Evolutionary conservation across 2,888 invertebrate genomes (phyloP), one percentile per base, ranked within the genome.

Genomic region (Leptopterna dolabrata): DNA sequence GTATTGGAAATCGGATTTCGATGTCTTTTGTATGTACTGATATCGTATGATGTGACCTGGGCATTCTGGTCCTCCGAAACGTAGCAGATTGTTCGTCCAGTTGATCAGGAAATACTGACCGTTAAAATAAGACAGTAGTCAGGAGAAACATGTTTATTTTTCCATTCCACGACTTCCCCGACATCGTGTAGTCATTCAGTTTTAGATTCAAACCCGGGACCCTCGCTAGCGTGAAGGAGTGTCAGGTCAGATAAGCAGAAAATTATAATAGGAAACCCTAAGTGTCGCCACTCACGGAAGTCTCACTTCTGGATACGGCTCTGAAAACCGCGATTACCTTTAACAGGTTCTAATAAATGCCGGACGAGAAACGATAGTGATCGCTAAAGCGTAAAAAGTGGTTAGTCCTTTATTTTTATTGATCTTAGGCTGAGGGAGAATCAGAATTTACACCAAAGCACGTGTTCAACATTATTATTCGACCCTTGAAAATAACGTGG

Each of bases 271-370:
- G 41, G 41, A n/a, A 41, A n/a, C 51, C 36, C 71, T 84, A 43
- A 84, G 71, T 71, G 84, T 71, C 41, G 84, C 41, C 84, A 41
- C 84, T 70, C 84, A 84, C 84, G 84, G 84, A 84, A 84, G 84
- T 45, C 82, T 71, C 80, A 63, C 55, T 16, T 27, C 43, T 19
- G 30, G 71, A 71, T 71, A 70, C 45, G 71, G 71, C n/a, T 71
- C 41, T 84, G 71, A 84, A 84, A 84, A 43, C 84, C 70, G 19
- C 43, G 24, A 70, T 84, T 84, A 71, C 41, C 84, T 70, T 84
- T 84, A 84, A 84, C 70, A 84, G 70, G 71, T 84, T 36, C 41
- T 36, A 84, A 84, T 84, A 84, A 84, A 84, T 70, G 36, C 43
- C 45, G 19, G 71, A 43, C 84, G 70, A 24, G 24, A n/a, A 30